phyloP scores from a whole-genome alignment of 2,113 vertebrate genomes.

The Notarius lentiginosus region DNA sequence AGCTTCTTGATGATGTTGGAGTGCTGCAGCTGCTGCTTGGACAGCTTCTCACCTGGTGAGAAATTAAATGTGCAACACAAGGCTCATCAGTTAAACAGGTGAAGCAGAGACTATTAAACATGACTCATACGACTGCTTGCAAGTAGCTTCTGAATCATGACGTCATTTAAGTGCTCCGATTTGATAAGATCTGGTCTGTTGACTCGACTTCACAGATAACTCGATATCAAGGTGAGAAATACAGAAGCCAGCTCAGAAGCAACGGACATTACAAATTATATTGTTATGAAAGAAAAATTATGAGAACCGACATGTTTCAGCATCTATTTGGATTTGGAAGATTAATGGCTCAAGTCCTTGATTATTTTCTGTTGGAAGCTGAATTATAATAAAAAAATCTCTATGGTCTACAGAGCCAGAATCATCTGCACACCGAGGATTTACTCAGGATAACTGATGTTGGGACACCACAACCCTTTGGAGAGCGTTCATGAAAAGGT shows the following conservation, averaged over 20 bases:
- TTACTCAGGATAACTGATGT: not conserved
- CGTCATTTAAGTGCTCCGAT: not conserved
- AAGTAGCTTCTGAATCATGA: not conserved
- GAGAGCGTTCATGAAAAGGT: not conserved
- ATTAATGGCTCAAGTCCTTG: not conserved
- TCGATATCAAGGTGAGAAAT: not conserved
- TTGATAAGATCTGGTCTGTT: not conserved
- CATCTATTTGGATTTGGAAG: not conserved
- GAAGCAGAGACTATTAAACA: not conserved
- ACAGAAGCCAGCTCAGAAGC: not conserved
- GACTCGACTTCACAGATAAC: not conserved
- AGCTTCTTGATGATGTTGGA: slow-evolving; percentile 98
- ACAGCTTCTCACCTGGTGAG: slow-evolving; percentile 91
- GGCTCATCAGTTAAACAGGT: not conserved
- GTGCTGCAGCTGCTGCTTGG: slow-evolving; percentile 95
- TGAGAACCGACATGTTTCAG: not conserved
- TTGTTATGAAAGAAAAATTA: not conserved
- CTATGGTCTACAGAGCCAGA: not conserved
- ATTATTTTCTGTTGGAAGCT: not conserved
- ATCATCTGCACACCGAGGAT: not conserved
- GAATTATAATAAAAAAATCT: not conserved
- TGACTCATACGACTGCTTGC: not conserved
- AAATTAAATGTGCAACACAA: not conserved
- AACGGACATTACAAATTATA: not conserved
- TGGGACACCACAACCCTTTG: not conserved